Evolutionary conservation across 2,797 vertebrate species (phyloP).

Genomic region (Austrolebias charrua): DNA sequence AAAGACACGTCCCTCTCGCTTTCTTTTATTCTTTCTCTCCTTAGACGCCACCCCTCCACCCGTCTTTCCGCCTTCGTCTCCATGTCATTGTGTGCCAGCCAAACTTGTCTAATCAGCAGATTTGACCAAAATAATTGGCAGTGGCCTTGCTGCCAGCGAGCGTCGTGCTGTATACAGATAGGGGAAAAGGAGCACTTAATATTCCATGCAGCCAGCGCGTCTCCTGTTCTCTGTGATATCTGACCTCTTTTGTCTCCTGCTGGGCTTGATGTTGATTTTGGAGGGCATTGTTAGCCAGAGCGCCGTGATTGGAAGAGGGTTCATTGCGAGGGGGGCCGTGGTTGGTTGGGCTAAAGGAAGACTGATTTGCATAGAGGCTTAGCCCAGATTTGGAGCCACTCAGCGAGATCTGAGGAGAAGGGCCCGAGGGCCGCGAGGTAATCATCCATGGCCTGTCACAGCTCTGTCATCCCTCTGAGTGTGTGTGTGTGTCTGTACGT

Average conservation of each 20-base stretch:
- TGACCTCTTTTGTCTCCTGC: conserved; percentile 82
- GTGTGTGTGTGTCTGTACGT: conserved; percentile 49
- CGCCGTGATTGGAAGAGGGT: conserved; percentile 71
- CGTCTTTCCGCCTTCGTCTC: conserved; percentile 41
- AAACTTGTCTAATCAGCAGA: conserved; percentile 80
- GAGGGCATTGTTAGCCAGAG: conserved; percentile 80
- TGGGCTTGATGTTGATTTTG: conserved; percentile 80
- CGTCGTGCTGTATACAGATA: conserved; percentile 73
- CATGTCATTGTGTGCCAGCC: conserved; percentile 72
- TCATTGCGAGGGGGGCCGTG: conserved; percentile 64
- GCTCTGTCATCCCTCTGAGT: conserved; percentile 72
- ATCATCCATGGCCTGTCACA: conserved; percentile 79
- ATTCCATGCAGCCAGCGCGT: conserved; percentile 72
- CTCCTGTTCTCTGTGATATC: conserved; percentile 79
- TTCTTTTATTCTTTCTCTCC: conserved; percentile 23
- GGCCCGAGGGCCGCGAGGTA: conserved; percentile 79
- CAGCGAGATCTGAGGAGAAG: conserved; percentile 78
- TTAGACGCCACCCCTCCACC: neutral
- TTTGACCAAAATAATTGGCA: conserved; percentile 78
- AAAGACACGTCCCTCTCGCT: conserved; percentile 39
- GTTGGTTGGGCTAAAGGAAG: conserved; percentile 75
- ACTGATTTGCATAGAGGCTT: conserved; percentile 81
- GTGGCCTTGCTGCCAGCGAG: conserved; percentile 74
- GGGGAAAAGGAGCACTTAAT: conserved; percentile 72
- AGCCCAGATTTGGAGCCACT: conserved; percentile 82